Base-by-base conservation (phyloP, 1,140 invertebrate genomes). In the Zaprionus capensis region DNA sequence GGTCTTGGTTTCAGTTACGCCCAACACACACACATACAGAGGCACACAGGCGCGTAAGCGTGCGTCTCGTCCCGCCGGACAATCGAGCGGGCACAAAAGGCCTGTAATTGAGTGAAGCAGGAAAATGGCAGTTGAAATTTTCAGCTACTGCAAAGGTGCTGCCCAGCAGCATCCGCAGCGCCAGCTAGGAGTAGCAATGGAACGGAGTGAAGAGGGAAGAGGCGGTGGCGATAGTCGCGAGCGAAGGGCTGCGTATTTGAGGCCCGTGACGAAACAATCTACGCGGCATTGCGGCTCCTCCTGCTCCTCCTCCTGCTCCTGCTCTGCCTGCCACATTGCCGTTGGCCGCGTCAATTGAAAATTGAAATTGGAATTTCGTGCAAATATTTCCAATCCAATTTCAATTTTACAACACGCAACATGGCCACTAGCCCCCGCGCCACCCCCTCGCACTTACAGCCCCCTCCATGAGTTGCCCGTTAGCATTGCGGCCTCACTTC, bases 361-460 rank as follows among this genome's bases (percentile, higher is more conserved):
- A 87, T 78, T 81, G 81, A 75, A 83, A 88, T 78, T 88, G 80
- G 71, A 87, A 88, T 86, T 87, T 88, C 68, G 80, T 61, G 77
- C 80, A 87, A 87, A 88, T 83, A 83, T 83, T 83, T 87, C 65
- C 80, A 88, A 88, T 78, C 71, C 84, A 88, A 88, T 87, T 87
- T 87, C 80, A 81, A 88, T 87, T 87, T 87, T 86, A 77, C 74
- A 80, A 65, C 72, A 83, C 68, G 69, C 73, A 71, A 76, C 73
- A 76, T 65, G 59, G 68, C 72, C 72, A 71, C 67, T 44, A 63
- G 68, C 70, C 51, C 44, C 38, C 15, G 22, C 38, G 17, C 24
- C 2, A 36, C 11, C 4, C 15, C 22, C 34, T 15, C 11, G 9
- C 9, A 4, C 58, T 9, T 28, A 28, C 26, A 28, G 17, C 5